A percentile compares a stretch with the other conserved stretches of the same genome.
phyloP scores from a whole-genome alignment of 2,113 vertebrate genomes.

The Nothocercus julius region DNA sequence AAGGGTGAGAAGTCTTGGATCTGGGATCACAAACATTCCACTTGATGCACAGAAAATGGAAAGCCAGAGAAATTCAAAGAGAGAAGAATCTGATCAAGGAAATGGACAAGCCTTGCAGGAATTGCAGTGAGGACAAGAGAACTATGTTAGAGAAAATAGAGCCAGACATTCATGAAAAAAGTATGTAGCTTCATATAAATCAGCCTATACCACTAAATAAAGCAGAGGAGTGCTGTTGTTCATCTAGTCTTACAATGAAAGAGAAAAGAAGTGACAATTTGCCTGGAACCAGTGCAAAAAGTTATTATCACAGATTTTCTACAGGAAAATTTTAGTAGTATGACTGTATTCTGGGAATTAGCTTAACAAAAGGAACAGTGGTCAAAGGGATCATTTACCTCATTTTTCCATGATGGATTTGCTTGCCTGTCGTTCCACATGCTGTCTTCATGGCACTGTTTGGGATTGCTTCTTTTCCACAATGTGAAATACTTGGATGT shows the following conservation, averaged over 20 bases:
- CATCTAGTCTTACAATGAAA: background rate
- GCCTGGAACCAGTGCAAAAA: background rate
- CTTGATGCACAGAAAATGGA: background rate
- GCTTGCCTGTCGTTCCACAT: conserved; percentile 2
- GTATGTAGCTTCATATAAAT: background rate
- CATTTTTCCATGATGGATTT: conserved; percentile 6
- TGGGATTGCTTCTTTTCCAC: background rate
- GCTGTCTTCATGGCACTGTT: background rate
- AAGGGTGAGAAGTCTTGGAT: background rate
- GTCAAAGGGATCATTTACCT: conserved; percentile 26
- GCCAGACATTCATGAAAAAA: background rate
- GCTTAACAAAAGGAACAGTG: background rate
- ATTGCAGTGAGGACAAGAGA: background rate
- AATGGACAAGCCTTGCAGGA: background rate
- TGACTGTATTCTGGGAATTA: background rate
- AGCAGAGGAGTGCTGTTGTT: background rate
- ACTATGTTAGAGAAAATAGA: background rate
- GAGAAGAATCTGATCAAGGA: background rate
- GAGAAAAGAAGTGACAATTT: background rate
- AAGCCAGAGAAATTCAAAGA: background rate
- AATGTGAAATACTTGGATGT: background rate
- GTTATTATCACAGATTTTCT: background rate
- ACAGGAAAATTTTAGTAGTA: background rate
- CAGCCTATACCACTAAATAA: background rate
- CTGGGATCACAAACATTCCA: background rate